phyloP scores from a whole-genome alignment of 2,888 invertebrate genomes.

The Cyaniris semiargus region DNA sequence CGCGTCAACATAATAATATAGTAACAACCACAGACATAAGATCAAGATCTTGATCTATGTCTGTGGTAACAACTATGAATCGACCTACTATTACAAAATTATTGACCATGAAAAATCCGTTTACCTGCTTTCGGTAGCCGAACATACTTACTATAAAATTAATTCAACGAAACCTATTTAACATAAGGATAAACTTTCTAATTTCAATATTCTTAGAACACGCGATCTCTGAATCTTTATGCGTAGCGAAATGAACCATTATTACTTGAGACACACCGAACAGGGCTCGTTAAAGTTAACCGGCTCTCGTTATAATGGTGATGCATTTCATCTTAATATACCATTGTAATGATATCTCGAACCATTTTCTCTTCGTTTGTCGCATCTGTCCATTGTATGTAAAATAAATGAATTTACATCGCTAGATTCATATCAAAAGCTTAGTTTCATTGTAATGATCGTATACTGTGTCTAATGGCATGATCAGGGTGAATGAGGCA shows the following conservation, averaged over 20 bases:
- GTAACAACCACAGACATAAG: no score
- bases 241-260: slow-evolving; percentile 24
- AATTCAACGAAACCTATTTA: slow-evolving; percentile 10
- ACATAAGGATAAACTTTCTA: slow-evolving; percentile 24
- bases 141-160: background rate
- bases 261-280: background rate
- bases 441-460: background rate
- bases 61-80: background rate
- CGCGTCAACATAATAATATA: no score
- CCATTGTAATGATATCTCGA: slow-evolving; percentile 25
- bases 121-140: background rate
- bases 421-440: background rate
- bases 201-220: slow-evolving; percentile 26
- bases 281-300: background rate
- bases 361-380: slow-evolving; percentile 24
- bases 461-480: no score
- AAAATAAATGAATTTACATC: background rate
- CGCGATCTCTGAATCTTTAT: slow-evolving; percentile 23
- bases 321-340: slow-evolving; percentile 16
- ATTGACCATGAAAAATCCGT: background rate
- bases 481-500: no score
- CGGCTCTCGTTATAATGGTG: background rate
- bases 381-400: slow-evolving; percentile 18
- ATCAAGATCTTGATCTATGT: no score
- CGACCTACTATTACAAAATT: background rate